These are phyloP conservation scores for Girardinichthys multiradiatus DNA, from an alignment of 2,113 vertebrate genomes.

Conservation along the genomic window DNA sequence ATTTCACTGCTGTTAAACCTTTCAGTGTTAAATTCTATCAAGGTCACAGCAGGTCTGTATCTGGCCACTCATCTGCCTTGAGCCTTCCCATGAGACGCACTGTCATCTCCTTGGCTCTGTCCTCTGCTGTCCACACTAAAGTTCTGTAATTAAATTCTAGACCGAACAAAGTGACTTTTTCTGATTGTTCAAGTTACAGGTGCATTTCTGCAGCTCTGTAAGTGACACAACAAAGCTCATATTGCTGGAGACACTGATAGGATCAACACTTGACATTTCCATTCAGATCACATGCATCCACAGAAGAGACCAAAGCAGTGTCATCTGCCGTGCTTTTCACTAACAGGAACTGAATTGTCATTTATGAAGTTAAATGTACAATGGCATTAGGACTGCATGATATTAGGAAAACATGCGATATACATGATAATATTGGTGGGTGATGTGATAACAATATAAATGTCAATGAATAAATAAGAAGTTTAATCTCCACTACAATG, in stretches of 20 bases:
- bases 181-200: conserved; percentile 19
- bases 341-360: neutral
- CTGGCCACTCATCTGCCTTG: conserved; percentile 78
- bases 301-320: neutral
- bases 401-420: no score
- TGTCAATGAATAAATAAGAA: no score
- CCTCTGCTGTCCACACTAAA: conserved; percentile 64
- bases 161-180: conserved; percentile 20
- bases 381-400: no score
- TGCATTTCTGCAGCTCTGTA: neutral
- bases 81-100: conserved; percentile 55
- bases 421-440: no score
- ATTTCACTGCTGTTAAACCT: conserved; percentile 39
- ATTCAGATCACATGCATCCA: neutral
- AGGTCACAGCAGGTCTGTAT: conserved; percentile 75
- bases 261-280: no score
- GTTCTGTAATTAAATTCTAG: conserved; percentile 25
- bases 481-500: no score
- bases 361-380: neutral
- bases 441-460: no score
- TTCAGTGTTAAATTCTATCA: conserved; percentile 46
- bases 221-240: neutral
- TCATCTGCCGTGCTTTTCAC: neutral
- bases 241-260: no score
- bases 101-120: conserved; percentile 68